Evolutionary conservation across 2,113 vertebrate genomes (phyloP), one percentile per base, ranked within the genome.

Genomic region (Neotoma lepida): DNA sequence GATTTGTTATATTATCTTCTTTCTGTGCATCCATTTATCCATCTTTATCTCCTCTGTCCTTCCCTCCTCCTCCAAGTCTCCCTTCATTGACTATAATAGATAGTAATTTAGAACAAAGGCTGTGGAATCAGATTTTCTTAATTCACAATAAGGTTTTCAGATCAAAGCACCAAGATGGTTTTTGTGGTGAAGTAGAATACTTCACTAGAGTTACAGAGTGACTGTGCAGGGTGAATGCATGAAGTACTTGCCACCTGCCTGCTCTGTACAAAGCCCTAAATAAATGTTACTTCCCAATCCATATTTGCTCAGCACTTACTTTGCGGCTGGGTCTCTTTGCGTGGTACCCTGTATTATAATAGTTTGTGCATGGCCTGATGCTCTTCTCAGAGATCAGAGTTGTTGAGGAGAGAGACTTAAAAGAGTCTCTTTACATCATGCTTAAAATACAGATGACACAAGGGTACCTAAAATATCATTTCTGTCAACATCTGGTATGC

Each of bases 91-190:
- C 28, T 95, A 1, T 92, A 94, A 86, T 71, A 85, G 15, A n/a
- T 35, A 71, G 33, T 22, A 61, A 90, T 73, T 82, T 86, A 82
- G 66, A 87, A 39, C 24, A 77, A 17, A 88, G 49, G n/a, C 13
- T 61, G 22, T 94, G n/a, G 6, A 89, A 89, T 28, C 9, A 76
- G 33, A 89, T 80, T 96, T 95, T 51, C 10, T 88, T 95, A 33
- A 73, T 77, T 93, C 4, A 91, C 73, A 78, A 70, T 73, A 56
- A 96, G 9, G 0, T 49, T 80, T 51, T 35, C 13, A 78, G 89
- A 88, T 68, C n/a, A 93, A 90, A 94, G 18, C 22, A 82, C 17
- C 26, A 85, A 87, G 35, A 84, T 88, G 44, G 26, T 87, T 89
- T 39, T 2, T 14, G 44, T 78, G 51, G 71, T 39, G 54, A 91